Conservation (phyloP, 2,888 invertebrate genomes). For the Leucania comma region DNA sequence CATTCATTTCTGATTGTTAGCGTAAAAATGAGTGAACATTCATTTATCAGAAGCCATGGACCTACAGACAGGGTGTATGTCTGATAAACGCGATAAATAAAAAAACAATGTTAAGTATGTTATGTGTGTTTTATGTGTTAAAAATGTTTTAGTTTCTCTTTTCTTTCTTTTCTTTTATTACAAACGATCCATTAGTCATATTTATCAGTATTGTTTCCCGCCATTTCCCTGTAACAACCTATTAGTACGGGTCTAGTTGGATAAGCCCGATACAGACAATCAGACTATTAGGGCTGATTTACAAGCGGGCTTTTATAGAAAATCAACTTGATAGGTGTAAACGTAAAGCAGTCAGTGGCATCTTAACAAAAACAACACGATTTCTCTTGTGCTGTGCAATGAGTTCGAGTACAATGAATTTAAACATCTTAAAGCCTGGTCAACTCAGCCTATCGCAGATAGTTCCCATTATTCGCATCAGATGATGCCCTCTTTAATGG, state of each 20-base stretch:
- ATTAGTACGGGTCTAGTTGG: too few species aligned
- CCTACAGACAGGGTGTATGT: conserved; percentile 17
- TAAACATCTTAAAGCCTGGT: neutral
- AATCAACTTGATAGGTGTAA: neutral
- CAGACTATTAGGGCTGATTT: conserved; percentile 15
- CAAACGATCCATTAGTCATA: conserved; percentile 38
- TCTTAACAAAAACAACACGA: neutral
- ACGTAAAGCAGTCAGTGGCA: neutral
- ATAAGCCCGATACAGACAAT: too few species aligned
- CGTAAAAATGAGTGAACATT: conserved; percentile 30
- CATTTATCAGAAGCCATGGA: conserved; percentile 32
- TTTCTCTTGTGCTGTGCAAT: neutral
- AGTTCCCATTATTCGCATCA: neutral
- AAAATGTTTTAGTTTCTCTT: too few species aligned
- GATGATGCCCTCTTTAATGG: neutral
- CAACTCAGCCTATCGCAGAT: neutral
- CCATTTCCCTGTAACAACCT: conserved; percentile 50
- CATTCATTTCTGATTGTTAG: conserved; percentile 48
- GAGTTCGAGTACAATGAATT: neutral
- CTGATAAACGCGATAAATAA: conserved; percentile 38
- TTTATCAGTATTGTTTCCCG: conserved; percentile 52
- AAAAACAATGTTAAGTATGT: too few species aligned
- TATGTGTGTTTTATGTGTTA: too few species aligned
- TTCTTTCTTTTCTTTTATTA: too few species aligned
- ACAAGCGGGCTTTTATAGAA: neutral